Conservation (phyloP, 2,113 vertebrate species). For the Dicaeum eximium region DNA sequence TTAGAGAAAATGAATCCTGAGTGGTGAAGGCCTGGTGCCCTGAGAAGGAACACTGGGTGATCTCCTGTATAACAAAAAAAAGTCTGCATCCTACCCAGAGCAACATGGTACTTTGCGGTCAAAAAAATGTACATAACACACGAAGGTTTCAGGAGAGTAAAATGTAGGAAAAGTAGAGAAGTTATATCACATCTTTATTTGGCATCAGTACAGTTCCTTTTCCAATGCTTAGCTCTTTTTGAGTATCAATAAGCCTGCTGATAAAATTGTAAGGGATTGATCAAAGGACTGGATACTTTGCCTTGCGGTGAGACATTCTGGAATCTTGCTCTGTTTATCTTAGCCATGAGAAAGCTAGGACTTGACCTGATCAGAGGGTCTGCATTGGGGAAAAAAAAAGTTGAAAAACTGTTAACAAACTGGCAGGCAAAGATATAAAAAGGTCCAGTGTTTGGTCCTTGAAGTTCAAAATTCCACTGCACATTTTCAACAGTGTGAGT, state of each 20-base stretch:
- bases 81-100: neutral
- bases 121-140: neutral
- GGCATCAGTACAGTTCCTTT: neutral
- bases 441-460: constrained; percentile 47
- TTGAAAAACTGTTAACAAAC: constrained; percentile 38
- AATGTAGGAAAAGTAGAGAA: neutral
- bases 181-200: neutral
- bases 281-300: constrained; percentile 37
- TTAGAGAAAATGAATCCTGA: neutral
- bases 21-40: neutral
- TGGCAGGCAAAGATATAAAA: constrained; percentile 9
- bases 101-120: neutral
- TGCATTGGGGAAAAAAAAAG: neutral
- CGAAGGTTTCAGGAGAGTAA: neutral
- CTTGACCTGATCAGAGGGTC: constrained; percentile 46
- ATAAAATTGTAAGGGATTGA: constrained; percentile 21
- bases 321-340: constrained; percentile 53
- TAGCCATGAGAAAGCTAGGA: constrained; percentile 8
- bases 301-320: constrained; percentile 48
- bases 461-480: constrained; percentile 42
- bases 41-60: neutral
- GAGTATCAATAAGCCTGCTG: neutral
- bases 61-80: neutral
- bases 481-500: constrained; percentile 35
- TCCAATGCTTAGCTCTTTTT: neutral